Base-by-base conservation (phyloP, 2,888 invertebrate species). In the Agrotis segetum region DNA sequence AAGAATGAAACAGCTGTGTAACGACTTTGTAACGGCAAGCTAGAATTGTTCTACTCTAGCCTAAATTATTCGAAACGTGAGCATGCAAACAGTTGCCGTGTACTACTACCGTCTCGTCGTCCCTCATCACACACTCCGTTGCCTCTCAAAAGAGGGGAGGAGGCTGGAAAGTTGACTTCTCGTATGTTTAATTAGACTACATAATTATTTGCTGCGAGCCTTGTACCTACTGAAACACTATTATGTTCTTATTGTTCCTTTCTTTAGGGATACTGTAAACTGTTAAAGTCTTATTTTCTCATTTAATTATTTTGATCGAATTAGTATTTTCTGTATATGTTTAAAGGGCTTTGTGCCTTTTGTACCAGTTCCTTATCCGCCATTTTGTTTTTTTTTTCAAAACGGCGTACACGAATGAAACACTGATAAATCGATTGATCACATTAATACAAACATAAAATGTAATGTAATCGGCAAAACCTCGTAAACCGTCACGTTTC, bases 91-190 rank as follows among this genome's bases (percentile, higher is more conserved):
- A 89, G 84, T 78, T 77, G 78, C 67, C 60, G 63, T 77, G 62
- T 56, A 71, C 58, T 50, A 73, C 68, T 74, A 87, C 86, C 88
- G 88, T 88, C 24, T 24, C 89, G 87, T 91, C 90, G 88, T 88
- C 88, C 88, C 89, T 90, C 92, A 95, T 95, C 92, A 93, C 91
- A 92, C 92, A 93, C 92, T 92, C 89, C 88, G 92, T 88, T 94
- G 90, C 77, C 82, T 91, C 88, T 90, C 91, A 90, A 92, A 94
- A 92, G 91, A 89, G 87, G 81, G 83, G 65, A 82, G 84, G 82
- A 79, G 76, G 67, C 85, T 88, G 87, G 89, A 91, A 92, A 92
- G 89, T 91, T 83, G 78, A 84, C 84, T 81, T 82, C 83, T 81
- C 87, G 72, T 88, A 87, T 88, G 89, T 92, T 91, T 92, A 92